Conservation (phyloP, 2,797 vertebrate genomes). For the Periophthalmus magnuspinnatus region DNA sequence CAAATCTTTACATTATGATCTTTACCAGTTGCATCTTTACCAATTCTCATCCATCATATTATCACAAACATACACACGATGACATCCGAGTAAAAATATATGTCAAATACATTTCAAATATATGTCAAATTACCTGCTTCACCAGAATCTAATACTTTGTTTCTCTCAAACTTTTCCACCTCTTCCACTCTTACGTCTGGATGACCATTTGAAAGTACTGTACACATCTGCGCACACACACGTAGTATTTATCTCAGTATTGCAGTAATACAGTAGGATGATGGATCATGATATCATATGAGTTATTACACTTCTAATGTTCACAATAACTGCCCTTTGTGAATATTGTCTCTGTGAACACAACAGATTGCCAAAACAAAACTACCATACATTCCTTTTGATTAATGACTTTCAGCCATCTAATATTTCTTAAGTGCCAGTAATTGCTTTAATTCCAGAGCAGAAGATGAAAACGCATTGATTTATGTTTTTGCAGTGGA, state of each 20-base stretch:
- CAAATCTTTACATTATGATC: too few relatives aligned
- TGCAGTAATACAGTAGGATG: neutral
- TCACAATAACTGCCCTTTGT: neutral
- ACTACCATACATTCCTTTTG: neutral
- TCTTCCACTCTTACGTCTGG: neutral
- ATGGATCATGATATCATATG: neutral
- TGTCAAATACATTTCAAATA: too few relatives aligned
- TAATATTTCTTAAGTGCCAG: neutral
- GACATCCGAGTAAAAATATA: too few relatives aligned
- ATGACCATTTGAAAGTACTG: neutral
- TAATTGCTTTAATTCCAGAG: neutral
- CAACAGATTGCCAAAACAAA: neutral
- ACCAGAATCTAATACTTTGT: neutral
- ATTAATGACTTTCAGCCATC: slow-evolving; percentile 1
- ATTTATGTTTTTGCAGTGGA: slow-evolving; percentile 5
- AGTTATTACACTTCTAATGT: neutral
- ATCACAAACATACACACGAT: too few relatives aligned
- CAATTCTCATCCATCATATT: too few relatives aligned
- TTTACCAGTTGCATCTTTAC: too few relatives aligned
- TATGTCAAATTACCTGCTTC: neutral
- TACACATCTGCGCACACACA: neutral
- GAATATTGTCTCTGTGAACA: slow-evolving; percentile 6
- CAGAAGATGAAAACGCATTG: slow-evolving; percentile 1
- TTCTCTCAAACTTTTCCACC: neutral
- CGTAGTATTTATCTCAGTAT: neutral